These are phyloP conservation scores for Monarcha castaneiventris DNA, from an alignment of 2,113 vertebrate genomes.

Conservation along the genomic window DNA sequence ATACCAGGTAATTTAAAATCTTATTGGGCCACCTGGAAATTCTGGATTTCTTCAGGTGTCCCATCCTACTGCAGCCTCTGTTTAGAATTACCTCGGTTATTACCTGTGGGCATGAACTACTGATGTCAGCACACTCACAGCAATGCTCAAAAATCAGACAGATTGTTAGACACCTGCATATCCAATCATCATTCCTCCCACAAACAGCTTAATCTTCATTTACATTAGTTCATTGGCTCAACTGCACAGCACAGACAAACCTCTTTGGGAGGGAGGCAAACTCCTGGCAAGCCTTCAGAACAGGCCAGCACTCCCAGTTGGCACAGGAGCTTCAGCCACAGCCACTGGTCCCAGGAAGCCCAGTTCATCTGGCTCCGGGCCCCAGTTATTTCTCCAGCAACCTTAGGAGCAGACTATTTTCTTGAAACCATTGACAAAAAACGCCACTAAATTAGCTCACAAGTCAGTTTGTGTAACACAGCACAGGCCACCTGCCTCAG, in stretches of 20 bases:
- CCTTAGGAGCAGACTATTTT: not conserved
- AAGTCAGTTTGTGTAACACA: not conserved
- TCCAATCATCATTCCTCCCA: not conserved
- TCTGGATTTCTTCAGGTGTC: not conserved
- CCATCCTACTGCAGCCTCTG: not conserved
- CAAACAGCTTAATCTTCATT: not conserved
- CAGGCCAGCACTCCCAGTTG: not conserved
- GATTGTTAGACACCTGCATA: not conserved
- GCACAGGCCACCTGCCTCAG: not conserved
- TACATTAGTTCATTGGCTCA: conserved; percentile 2
- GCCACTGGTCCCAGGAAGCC: not conserved
- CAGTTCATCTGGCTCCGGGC: not conserved
- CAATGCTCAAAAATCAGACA: not conserved
- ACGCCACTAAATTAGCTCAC: not conserved
- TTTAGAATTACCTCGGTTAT: not conserved
- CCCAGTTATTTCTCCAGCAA: not conserved
- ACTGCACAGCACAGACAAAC: not conserved
- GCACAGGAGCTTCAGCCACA: not conserved
- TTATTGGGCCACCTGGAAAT: not conserved
- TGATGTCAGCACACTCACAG: not conserved
- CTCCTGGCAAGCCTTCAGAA: not conserved
- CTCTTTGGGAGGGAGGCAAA: not conserved
- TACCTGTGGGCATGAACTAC: not conserved
- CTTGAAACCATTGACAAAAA: not conserved
- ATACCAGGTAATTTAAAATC: not conserved